A percentile compares a stretch with the other conserved stretches of the same genome.
Evolutionary conservation across 2,113 vertebrate species (phyloP).

Genomic region (Tachysurus fulvidraco): DNA sequence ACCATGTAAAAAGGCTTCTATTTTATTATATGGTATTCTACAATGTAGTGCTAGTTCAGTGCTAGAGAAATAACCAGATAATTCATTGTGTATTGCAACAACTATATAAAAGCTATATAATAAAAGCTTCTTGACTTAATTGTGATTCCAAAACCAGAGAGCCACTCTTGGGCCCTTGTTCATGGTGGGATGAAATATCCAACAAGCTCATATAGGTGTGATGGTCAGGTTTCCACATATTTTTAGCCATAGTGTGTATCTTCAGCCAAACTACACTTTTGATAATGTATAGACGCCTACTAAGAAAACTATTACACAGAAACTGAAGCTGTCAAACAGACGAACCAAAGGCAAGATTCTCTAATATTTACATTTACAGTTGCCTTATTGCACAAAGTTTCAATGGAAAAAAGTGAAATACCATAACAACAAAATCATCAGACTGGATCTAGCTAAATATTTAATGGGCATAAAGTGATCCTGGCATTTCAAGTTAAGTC

Average conservation of each 20-base stretch:
- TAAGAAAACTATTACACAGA: neutral
- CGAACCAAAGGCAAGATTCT: neutral
- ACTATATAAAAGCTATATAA: too few relatives aligned
- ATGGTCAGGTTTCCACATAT: neutral
- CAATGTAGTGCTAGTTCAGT: neutral
- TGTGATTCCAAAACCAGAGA: neutral
- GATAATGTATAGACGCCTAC: neutral
- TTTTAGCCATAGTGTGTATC: neutral
- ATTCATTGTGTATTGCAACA: too few relatives aligned
- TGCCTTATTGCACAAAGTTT: neutral
- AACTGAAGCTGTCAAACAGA: neutral
- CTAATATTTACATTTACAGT: neutral
- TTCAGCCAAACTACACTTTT: neutral
- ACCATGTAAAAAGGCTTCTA: too few relatives aligned
- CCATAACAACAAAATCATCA: neutral
- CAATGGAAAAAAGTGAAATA: neutral
- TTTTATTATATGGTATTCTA: too few relatives aligned
- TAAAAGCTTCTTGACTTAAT: too few relatives aligned
- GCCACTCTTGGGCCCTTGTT: neutral
- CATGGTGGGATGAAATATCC: neutral
- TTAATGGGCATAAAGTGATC: neutral
- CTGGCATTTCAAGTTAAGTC: too few relatives aligned
- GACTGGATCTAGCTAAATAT: neutral
- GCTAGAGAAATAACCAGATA: neutral
- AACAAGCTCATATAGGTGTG: neutral